Conservation (phyloP, 2,113 vertebrate genomes). For the Heloderma charlesbogerti region DNA sequence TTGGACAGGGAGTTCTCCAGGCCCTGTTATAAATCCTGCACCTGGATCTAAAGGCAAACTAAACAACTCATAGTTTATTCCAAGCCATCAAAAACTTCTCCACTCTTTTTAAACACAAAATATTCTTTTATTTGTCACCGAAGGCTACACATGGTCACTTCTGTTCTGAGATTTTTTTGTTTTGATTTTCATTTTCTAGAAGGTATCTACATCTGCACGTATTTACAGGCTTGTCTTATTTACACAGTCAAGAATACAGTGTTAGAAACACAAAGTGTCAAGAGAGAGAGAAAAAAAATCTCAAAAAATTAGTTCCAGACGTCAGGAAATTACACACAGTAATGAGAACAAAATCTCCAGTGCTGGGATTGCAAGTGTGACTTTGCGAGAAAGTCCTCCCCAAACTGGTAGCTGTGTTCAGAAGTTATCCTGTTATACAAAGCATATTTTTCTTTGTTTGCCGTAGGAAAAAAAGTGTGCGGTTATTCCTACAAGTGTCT, state of each 20-base stretch:
- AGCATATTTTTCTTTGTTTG: slow-evolving; percentile 45
- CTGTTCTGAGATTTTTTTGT: slow-evolving; percentile 77
- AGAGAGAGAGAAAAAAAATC: slow-evolving; percentile 76
- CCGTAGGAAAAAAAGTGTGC: slow-evolving; percentile 59
- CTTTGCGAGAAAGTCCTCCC: slow-evolving; percentile 66
- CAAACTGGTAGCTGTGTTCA: slow-evolving; percentile 53
- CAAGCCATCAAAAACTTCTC: neutral
- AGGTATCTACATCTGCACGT: slow-evolving; percentile 98
- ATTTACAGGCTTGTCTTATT: slow-evolving; percentile 96
- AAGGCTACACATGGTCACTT: slow-evolving; percentile 95
- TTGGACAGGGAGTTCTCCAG: neutral
- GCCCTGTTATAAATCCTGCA: neutral
- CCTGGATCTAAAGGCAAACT: neutral
- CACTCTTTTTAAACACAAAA: slow-evolving; percentile 93
- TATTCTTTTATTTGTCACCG: slow-evolving; percentile 97
- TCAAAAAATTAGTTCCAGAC: slow-evolving; percentile 83
- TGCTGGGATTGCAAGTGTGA: slow-evolving; percentile 74
- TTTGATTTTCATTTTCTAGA: slow-evolving; percentile 82
- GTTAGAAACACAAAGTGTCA: slow-evolving; percentile 85
- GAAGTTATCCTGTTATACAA: slow-evolving; percentile 70
- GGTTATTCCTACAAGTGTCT: slow-evolving; percentile 40
- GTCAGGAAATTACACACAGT: slow-evolving; percentile 82
- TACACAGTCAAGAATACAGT: slow-evolving; percentile 94
- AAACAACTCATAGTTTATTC: neutral
- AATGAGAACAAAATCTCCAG: slow-evolving; percentile 80